Percentiles rank a stretch among this genome's conserved stretches.
These are phyloP conservation scores for Trachythela sp. DNA, from an alignment of 64 coral and sea anemone species.

Conservation along the genomic window DNA sequence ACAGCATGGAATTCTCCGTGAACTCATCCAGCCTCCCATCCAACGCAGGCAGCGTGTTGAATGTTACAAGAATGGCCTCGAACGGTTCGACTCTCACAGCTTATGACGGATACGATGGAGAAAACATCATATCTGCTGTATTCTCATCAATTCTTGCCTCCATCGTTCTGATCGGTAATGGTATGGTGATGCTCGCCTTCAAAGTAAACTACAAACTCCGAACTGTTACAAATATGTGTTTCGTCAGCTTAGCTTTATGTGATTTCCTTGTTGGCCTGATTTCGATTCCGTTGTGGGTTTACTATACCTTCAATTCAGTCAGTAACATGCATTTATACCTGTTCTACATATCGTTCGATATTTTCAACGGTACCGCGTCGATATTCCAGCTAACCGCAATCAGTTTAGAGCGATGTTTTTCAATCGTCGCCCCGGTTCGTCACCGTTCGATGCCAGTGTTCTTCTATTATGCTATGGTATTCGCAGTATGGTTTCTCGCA, in stretches of 20 bases:
- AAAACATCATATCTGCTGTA: conserved; percentile 25
- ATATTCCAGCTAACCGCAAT: conserved; percentile 80
- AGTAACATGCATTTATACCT: conserved; percentile 12
- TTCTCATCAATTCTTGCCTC: conserved; percentile 51
- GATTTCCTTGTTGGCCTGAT: conserved; percentile 72
- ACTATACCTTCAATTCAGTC: conserved; percentile 46
- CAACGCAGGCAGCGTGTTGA: neutral
- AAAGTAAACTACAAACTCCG: conserved; percentile 71
- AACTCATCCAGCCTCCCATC: neutral
- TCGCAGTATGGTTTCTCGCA: conserved; percentile 63
- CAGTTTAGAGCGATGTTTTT: conserved; percentile 76
- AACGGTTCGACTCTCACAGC: neutral
- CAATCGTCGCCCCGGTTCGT: conserved; percentile 67
- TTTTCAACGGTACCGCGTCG: conserved; percentile 79
- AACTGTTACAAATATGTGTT: conserved; percentile 67
- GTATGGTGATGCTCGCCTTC: conserved; percentile 70
- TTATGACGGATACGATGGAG: neutral
- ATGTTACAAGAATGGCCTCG: neutral
- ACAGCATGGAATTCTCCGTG: neutral
- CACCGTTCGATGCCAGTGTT: conserved; percentile 53
- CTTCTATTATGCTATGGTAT: conserved; percentile 63
- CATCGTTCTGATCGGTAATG: conserved; percentile 64
- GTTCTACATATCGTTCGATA: conserved; percentile 76
- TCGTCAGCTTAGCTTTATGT: conserved; percentile 68
- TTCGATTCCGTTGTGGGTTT: conserved; percentile 84